phyloP scores from a whole-genome alignment of 2,888 invertebrate species.

The Xanthostigma xanthostigma region DNA sequence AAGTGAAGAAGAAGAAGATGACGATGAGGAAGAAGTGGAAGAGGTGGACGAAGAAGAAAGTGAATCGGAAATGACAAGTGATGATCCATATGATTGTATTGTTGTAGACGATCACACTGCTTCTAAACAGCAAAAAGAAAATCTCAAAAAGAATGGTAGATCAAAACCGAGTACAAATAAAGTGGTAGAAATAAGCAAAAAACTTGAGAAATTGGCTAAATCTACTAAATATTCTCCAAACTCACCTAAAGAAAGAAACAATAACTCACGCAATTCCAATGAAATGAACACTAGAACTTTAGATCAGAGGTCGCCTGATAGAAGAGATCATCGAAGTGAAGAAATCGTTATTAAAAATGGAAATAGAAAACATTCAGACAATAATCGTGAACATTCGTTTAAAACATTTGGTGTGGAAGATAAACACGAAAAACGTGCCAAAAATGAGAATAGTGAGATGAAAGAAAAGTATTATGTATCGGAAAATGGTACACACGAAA shows the following conservation, averaged over 20 bases:
- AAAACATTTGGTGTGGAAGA: slow-evolving; percentile 25
- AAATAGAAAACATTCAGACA: slow-evolving; percentile 8
- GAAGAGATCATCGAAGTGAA: slow-evolving; percentile 21
- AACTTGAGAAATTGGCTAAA: slow-evolving; percentile 28
- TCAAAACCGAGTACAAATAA: slow-evolving; percentile 20
- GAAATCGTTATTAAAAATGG: slow-evolving; percentile 16
- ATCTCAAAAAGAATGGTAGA: slow-evolving; percentile 9
- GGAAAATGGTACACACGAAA: slow-evolving; percentile 15
- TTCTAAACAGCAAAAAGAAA: slow-evolving; percentile 24
- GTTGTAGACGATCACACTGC: slow-evolving; percentile 63
- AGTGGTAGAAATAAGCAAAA: slow-evolving; percentile 28
- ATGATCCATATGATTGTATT: slow-evolving; percentile 66
- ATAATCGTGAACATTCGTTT: slow-evolving; percentile 16
- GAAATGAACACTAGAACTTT: slow-evolving; percentile 12
- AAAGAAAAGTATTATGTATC: slow-evolving; percentile 15
- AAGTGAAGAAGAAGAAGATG: slow-evolving; percentile 43
- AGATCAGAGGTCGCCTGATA: slow-evolving; percentile 8
- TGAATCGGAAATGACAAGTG: slow-evolving; percentile 48
- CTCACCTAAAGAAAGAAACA: slow-evolving; percentile 16
- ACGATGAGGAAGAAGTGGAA: slow-evolving; percentile 43
- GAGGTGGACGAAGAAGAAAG: slow-evolving; percentile 50
- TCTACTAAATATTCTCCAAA: slow-evolving; percentile 26
- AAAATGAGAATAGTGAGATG: slow-evolving; percentile 15
- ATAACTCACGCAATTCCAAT: slow-evolving; percentile 13
- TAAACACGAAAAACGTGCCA: slow-evolving; percentile 18